Percentiles rank a stretch among this genome's conserved stretches.
Evolutionary conservation across 1,140 invertebrate species (phyloP).

Genomic region (Nephila pilipes): DNA sequence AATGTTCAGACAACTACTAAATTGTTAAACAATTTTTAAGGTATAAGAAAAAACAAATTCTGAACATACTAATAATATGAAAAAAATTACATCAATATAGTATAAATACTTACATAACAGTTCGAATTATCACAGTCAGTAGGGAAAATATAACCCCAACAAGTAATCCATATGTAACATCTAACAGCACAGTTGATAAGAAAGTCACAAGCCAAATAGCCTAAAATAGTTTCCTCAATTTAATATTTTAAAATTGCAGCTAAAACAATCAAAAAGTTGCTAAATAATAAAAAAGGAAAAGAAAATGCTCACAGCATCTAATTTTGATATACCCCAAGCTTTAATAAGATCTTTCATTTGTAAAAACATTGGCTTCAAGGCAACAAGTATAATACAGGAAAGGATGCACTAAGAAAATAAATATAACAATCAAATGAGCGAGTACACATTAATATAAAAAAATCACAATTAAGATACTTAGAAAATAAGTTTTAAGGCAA

Average conservation of each 20-base stretch:
- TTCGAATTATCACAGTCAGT: conserved; percentile 82
- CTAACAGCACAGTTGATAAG: conserved; percentile 82
- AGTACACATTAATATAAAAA: too few species aligned
- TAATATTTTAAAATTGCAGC: too few species aligned
- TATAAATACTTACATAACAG: conserved; percentile 80
- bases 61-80: too few species aligned
- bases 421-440: background rate
- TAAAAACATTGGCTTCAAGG: conserved; percentile 82
- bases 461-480: too few species aligned
- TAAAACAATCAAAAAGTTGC: background rate
- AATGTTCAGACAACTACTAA: too few species aligned
- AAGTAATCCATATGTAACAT: conserved; percentile 83
- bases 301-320: conserved; percentile 81
- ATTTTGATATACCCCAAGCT: conserved; percentile 81
- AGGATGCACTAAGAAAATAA: conserved; percentile 82
- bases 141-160: conserved; percentile 83
- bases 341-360: conserved; percentile 81
- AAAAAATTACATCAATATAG: background rate
- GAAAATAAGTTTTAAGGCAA: too few species aligned
- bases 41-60: too few species aligned
- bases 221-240: conserved; percentile 79
- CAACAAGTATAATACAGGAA: conserved; percentile 83
- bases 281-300: conserved; percentile 14
- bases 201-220: conserved; percentile 84
- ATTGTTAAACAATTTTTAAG: too few species aligned